Evolutionary conservation across 2,113 vertebrate genomes (phyloP), one percentile per base, ranked within the genome.

Genomic region (Macquaria australasica): DNA sequence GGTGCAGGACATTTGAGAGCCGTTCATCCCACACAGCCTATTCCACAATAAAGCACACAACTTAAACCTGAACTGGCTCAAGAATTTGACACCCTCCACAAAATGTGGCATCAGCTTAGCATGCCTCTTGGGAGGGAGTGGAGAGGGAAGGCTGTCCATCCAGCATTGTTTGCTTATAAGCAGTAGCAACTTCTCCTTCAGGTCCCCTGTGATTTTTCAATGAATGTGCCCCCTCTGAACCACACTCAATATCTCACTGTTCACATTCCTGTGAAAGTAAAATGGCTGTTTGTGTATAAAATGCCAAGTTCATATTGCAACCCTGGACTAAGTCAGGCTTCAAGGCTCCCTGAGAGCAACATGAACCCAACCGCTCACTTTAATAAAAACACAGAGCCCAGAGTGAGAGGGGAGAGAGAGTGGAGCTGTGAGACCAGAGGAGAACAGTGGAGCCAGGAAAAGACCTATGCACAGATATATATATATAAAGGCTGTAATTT

Each of bases 81-180:
- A 89, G 88, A 93, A 93, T 92, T 80, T 93, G 83, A 80, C 89
- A 68, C 88, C 85, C 82, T 90, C 79, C 21, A 28, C 58, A 58
- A 82, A 81, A 84, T 90, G 91, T 82, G 83, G 73, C 62, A 87
- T 83, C 43, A 25, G 72, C 43, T 53, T 81, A 21, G 71, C 77
- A 6, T n/a, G 55, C 39, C 55, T 60, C 55, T 48, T 14, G 58
- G 67, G 85, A 78, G 81, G 84, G 34, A 77, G 56, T 23, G 20
- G 66, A 37, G 67, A 73, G 21, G 21, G 41, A 45, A 23, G 41
- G 73, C 28, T 59, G 71, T 66, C 59, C 41, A 39, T 58, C 37
- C 37, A n/a, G 64, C 3, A 80, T 88, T 87, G 83, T 89, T 88
- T 70, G 18, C 25, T 78, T 88, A 76, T 7, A 83, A 85, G 85